Base-by-base conservation (phyloP, 2,113 vertebrate species). In the Scartelaos histophorus region DNA sequence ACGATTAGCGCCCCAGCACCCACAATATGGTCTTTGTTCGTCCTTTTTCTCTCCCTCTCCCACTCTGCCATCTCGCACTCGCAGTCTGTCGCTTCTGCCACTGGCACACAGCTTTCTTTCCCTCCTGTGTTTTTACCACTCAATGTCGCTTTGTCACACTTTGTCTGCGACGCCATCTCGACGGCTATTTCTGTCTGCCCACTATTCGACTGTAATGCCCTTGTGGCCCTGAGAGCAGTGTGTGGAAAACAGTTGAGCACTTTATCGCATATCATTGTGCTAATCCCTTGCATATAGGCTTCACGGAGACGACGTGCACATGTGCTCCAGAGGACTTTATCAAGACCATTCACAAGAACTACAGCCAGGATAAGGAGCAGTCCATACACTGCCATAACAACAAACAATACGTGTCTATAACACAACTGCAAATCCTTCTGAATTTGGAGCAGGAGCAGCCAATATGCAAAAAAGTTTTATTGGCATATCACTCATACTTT, bases 21-120 rank as follows among this genome's bases (percentile, higher is more conserved):
- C 83, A 93, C 91, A 93, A 92, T 92, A 85, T 85, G 86, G 56
- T 87, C 90, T 91, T 88, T 91, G 89, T 90, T 83, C 79, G 29
- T 17, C 78, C 78, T 70, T 80, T 75, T 82, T 82, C 78, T 71
- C 74, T 79, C 76, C 3, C 76, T 84, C 84, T 72, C 81, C 70
- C 67, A 34, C 82, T 82, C 79, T 81, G 75, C 87, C 85, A 83
- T 88, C 81, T 87, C 74, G 80, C 71, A 74, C 88, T 84, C 16
- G 17, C 84, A 87, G 83, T 82, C 85, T 87, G 81, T 87, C 71
- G 71, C 87, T 83, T 83, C 68, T 87, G 80, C 80, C 69, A 25
- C 78, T 38, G 65, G 76, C n/a, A 78, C 67, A 61, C 9, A 45
- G 70, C 77, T 73, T 75, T 85, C 74, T 87, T 74, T 82, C 76